Evolutionary conservation across 1,140 invertebrate genomes (phyloP).

Genomic region (Adelges cooleyi): DNA sequence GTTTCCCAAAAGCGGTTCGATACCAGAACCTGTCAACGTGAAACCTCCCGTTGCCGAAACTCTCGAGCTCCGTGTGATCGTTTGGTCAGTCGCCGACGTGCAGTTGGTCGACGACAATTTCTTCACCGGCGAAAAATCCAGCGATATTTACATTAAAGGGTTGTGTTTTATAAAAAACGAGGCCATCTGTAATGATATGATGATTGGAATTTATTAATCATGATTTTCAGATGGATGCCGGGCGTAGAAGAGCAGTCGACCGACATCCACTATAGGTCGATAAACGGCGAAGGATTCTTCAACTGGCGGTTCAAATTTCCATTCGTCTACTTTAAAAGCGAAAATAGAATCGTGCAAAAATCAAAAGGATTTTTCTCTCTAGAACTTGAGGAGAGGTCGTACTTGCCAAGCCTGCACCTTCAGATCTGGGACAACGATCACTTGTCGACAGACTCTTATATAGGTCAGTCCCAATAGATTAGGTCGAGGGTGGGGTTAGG

Average conservation of each 20-base stretch:
- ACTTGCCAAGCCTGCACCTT: slow-evolving; percentile 43
- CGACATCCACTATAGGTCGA: slow-evolving; percentile 68
- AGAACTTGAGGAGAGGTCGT: slow-evolving; percentile 35
- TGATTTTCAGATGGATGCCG: slow-evolving; percentile 56
- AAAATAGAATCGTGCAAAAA: slow-evolving; percentile 54
- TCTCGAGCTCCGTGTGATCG: slow-evolving; percentile 62
- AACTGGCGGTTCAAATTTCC: slow-evolving; percentile 84
- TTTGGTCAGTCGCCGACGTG: slow-evolving; percentile 69
- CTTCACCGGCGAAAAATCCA: slow-evolving; percentile 44
- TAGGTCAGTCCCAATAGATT: too few species aligned
- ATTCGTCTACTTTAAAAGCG: slow-evolving; percentile 63
- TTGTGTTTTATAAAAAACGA: neutral
- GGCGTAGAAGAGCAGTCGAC: slow-evolving; percentile 61
- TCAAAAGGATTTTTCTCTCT: slow-evolving; percentile 33
- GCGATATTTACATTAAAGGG: slow-evolving; percentile 56
- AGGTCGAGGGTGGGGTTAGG: too few species aligned
- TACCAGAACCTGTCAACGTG: slow-evolving; percentile 44
- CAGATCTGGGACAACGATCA: slow-evolving; percentile 60
- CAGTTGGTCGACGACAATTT: slow-evolving; percentile 63
- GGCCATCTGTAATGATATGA: too few species aligned
- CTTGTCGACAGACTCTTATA: slow-evolving; percentile 63
- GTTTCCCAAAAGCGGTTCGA: slow-evolving; percentile 48
- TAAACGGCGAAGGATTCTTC: slow-evolving; percentile 72
- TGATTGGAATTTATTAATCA: slow-evolving; percentile 1
- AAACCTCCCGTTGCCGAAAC: neutral